These are phyloP conservation scores for Drosophila buzzatii DNA, from an alignment of 2,888 invertebrate genomes.

Conservation along the genomic window DNA sequence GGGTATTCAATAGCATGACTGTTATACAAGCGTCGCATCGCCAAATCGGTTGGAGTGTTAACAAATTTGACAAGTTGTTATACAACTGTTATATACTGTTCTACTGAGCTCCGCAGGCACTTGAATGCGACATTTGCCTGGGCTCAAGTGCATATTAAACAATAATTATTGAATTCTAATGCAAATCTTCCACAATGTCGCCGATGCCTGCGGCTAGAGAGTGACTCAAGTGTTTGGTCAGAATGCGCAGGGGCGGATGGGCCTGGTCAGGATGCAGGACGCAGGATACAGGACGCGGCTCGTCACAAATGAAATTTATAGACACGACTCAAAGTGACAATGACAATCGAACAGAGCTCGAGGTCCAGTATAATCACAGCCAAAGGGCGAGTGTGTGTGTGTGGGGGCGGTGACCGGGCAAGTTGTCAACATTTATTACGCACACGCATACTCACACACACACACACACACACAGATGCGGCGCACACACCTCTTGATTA, in stretches of 20 bases:
- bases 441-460: constrained; percentile 32
- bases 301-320: constrained; percentile 73
- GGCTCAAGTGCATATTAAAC: constrained; percentile 71
- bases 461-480: constrained; percentile 24
- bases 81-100: background rate
- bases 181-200: constrained; percentile 55
- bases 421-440: constrained; percentile 69
- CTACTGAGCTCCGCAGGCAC: background rate
- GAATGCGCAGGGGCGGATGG: background rate
- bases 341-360: constrained; percentile 69
- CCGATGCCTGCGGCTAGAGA: constrained; percentile 23
- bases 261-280: background rate
- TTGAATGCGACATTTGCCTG: constrained; percentile 49
- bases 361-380: constrained; percentile 72
- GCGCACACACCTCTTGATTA: constrained; percentile 58
- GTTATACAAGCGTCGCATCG: constrained; percentile 2
- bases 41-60: background rate
- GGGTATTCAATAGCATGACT: background rate
- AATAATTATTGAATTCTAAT: constrained; percentile 73
- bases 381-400: constrained; percentile 41
- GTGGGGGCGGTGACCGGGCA: constrained; percentile 48
- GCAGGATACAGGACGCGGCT: constrained; percentile 37
- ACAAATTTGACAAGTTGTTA: background rate
- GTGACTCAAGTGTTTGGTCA: constrained; percentile 47
- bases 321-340: constrained; percentile 69